phyloP scores from a whole-genome alignment of 2,113 vertebrate genomes.

The Mesembrinibis cayennensis region DNA sequence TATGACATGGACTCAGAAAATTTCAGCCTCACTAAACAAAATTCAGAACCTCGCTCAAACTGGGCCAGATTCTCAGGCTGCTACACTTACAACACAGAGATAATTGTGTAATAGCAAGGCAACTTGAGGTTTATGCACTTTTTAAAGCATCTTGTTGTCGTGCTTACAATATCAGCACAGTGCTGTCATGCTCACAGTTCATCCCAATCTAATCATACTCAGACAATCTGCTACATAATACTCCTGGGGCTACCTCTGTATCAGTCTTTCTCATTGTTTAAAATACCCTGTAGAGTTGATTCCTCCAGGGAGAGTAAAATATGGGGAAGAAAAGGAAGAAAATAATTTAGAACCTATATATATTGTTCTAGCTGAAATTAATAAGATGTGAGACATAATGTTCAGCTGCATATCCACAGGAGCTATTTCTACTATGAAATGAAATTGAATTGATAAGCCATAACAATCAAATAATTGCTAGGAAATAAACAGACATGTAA shows the following conservation, averaged over 20 bases:
- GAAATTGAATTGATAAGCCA: conserved; percentile 3
- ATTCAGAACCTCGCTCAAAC: neutral
- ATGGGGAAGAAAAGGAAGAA: neutral
- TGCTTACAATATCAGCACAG: neutral
- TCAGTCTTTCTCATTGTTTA: neutral
- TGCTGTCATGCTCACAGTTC: neutral
- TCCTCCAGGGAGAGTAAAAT: neutral
- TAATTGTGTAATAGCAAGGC: neutral
- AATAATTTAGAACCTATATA: neutral
- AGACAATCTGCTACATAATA: neutral
- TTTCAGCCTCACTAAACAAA: neutral
- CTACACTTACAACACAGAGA: neutral
- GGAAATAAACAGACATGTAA: conserved; percentile 14
- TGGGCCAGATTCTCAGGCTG: neutral
- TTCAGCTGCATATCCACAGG: neutral
- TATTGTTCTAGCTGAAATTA: conserved; percentile 25
- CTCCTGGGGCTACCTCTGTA: neutral
- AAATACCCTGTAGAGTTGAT: neutral
- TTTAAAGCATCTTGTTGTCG: neutral
- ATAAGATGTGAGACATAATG: conserved; percentile 2
- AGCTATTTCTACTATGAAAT: neutral
- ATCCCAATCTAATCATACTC: neutral
- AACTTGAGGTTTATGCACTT: neutral
- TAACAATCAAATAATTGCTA: neutral
- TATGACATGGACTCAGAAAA: neutral